Percentiles rank a stretch among this genome's conserved stretches.
phyloP scores from a whole-genome alignment of 2,113 vertebrate species.

The Chionis minor region DNA sequence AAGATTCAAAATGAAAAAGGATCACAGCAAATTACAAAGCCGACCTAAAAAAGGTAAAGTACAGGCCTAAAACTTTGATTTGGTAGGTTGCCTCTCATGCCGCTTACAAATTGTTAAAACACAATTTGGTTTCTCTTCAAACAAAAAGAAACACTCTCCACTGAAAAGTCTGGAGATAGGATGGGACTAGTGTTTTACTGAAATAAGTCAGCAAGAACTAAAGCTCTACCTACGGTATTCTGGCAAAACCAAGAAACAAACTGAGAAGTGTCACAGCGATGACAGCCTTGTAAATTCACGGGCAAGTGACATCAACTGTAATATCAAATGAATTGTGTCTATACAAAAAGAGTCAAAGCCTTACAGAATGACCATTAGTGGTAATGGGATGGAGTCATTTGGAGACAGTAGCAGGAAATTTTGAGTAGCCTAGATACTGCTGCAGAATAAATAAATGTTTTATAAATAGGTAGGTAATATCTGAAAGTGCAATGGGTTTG shows the following conservation, averaged over 20 bases:
- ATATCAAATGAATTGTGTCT: neutral
- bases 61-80: conserved; percentile 2
- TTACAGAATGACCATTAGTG: neutral
- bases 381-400: neutral
- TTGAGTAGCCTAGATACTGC: neutral
- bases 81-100: neutral
- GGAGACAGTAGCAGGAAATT: neutral
- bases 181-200: neutral
- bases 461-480: neutral
- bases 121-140: neutral
- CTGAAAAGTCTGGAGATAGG: neutral
- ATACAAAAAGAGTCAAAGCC: neutral
- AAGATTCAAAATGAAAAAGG: neutral
- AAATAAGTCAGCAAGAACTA: neutral
- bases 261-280: rapidly evolving
- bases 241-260: neutral
- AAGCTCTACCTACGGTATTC: neutral
- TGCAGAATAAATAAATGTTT: neutral
- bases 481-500: neutral
- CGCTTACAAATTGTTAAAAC: neutral
- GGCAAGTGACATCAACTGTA: neutral
- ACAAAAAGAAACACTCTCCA: neutral
- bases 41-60: neutral
- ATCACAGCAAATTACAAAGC: neutral
- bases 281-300: neutral